These are phyloP conservation scores for Neoniphon sammara DNA, from an alignment of 2,797 vertebrate genomes.

Conservation along the genomic window DNA sequence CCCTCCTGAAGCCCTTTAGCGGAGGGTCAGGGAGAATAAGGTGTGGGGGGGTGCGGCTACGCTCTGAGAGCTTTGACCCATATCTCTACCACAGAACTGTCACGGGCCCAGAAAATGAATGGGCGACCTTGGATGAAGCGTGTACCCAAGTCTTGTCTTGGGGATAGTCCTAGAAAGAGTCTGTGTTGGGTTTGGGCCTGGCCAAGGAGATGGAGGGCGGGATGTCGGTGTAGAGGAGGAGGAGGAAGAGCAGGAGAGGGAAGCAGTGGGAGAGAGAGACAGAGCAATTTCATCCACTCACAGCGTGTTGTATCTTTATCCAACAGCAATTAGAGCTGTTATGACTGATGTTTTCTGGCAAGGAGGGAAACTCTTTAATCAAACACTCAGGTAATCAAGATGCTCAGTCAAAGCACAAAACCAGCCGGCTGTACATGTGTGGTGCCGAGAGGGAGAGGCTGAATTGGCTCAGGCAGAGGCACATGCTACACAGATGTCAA, in stretches of 20 bases:
- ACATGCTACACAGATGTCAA: background rate
- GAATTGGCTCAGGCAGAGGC: background rate
- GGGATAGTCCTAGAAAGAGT: slow-evolving; percentile 78
- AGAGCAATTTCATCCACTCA: background rate
- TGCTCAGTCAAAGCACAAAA: slow-evolving; percentile 4
- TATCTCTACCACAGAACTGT: slow-evolving; percentile 80
- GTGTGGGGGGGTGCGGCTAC: slow-evolving; percentile 29
- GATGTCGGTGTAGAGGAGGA: slow-evolving; percentile 1
- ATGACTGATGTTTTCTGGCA: slow-evolving; percentile 8
- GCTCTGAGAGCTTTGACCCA: slow-evolving; percentile 73
- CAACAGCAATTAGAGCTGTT: background rate
- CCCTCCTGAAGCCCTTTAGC: slow-evolving; percentile 52
- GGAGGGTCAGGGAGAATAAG: slow-evolving; percentile 64
- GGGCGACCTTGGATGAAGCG: slow-evolving; percentile 75
- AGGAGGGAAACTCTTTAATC: slow-evolving; percentile 6
- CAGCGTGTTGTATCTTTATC: slow-evolving; percentile 20
- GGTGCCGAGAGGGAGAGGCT: background rate
- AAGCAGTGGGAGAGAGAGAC: background rate
- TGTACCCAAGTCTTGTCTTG: slow-evolving; percentile 63
- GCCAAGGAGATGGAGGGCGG: slow-evolving; percentile 26
- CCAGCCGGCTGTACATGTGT: slow-evolving; percentile 1
- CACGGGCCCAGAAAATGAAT: slow-evolving; percentile 74
- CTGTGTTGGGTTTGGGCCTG: slow-evolving; percentile 42
- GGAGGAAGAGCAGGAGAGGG: background rate
- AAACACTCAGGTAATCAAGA: slow-evolving; percentile 30